Evolutionary conservation across 1,140 invertebrate genomes (phyloP).

Genomic region (Bombus cullumanus): DNA sequence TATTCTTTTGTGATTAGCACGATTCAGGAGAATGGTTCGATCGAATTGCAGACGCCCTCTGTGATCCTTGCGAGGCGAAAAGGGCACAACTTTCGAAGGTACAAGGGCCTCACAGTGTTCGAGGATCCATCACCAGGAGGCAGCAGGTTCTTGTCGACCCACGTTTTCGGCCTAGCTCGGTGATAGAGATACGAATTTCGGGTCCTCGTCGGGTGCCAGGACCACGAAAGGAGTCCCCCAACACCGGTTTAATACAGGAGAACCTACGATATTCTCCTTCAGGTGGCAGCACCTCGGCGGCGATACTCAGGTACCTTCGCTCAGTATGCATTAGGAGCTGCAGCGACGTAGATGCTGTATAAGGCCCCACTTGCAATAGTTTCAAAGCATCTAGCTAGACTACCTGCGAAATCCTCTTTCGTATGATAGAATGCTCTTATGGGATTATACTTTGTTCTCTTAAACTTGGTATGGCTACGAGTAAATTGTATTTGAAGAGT

Average conservation of each 20-base stretch:
- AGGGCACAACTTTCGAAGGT: conserved; percentile 2
- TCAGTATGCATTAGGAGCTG: conserved; percentile 61
- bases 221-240: not conserved
- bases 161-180: not conserved
- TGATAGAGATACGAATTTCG: conserved; percentile 57
- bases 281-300: conserved; percentile 70
- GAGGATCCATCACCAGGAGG: conserved; percentile 69
- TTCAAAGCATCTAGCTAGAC: not conserved
- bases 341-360: conserved; percentile 9
- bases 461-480: not conserved
- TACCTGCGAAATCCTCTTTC: not conserved
- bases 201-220: conserved; percentile 29
- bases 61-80: conserved; percentile 32
- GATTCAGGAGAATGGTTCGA: not conserved
- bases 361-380: too few relatives aligned
- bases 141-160: conserved; percentile 71
- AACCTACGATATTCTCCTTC: conserved; percentile 34
- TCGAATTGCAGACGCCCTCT: not conserved
- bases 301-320: not conserved
- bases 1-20: not conserved
- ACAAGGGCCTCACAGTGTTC: conserved; percentile 57
- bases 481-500: not conserved
- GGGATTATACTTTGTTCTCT: too few relatives aligned
- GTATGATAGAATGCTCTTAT: not conserved
- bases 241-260: conserved; percentile 14